Percentiles rank a stretch among this genome's conserved stretches.
phyloP scores from a whole-genome alignment of 2,113 vertebrate genomes.

The Noturus placidus region DNA sequence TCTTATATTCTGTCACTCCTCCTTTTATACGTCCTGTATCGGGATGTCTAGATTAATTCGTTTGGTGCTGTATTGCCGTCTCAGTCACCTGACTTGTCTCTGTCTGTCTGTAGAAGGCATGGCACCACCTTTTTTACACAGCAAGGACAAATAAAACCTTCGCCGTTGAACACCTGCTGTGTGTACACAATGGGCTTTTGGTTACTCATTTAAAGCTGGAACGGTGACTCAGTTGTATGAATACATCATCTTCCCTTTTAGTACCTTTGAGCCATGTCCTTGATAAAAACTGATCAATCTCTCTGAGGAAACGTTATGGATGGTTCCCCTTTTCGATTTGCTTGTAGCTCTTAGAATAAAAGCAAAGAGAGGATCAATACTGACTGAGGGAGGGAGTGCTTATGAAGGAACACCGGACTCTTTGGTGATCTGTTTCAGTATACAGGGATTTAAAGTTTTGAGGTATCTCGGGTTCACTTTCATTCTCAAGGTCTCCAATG shows the following conservation, averaged over 20 bases:
- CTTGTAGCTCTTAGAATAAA: slow-evolving; percentile 61
- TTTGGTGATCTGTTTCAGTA: background rate
- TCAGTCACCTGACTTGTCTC: slow-evolving; percentile 17
- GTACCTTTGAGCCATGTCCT: slow-evolving; percentile 1
- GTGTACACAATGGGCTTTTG: background rate
- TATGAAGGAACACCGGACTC: slow-evolving; percentile 48
- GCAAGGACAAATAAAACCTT: background rate
- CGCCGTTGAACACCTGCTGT: background rate
- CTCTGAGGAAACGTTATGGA: slow-evolving; percentile 59
- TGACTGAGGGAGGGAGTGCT: slow-evolving; percentile 2
- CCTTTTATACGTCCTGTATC: background rate
- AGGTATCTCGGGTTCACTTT: background rate
- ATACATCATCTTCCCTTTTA: background rate
- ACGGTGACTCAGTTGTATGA: background rate
- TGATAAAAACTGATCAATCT: slow-evolving; percentile 55
- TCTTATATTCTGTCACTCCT: background rate
- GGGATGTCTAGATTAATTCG: background rate
- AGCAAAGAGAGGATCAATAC: slow-evolving; percentile 60
- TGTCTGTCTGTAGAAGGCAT: background rate
- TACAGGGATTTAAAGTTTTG: background rate
- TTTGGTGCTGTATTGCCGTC: slow-evolving; percentile 6
- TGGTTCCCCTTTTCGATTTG: slow-evolving; percentile 41
- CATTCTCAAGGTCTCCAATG: background rate
- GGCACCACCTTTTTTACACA: background rate
- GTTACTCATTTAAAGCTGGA: background rate